Percentiles rank a stretch among this genome's conserved stretches.
These are phyloP conservation scores for Apostichopus leukothele DNA, from an alignment of 53 echinoderm and acorn worm genomes.

Conservation along the genomic window DNA sequence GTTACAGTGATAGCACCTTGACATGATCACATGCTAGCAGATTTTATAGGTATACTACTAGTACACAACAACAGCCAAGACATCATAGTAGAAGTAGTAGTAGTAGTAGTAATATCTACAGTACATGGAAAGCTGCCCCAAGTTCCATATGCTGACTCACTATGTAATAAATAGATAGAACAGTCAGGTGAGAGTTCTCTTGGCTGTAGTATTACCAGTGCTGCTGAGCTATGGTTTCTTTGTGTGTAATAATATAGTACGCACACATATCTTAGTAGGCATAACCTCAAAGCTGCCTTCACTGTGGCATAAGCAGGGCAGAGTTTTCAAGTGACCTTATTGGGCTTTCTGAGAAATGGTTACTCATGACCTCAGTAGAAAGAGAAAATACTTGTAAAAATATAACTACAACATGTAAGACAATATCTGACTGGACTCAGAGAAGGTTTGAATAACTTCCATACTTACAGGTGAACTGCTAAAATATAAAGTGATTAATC, in stretches of 20 bases:
- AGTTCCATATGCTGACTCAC: constrained; percentile 14
- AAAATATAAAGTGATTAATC: no score
- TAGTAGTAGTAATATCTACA: neutral
- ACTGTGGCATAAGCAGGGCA: neutral
- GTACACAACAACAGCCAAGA: no score
- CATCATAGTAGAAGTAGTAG: no score
- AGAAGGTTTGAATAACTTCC: no score
- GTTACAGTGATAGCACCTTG: neutral
- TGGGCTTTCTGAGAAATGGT: neutral
- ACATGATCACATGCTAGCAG: neutral
- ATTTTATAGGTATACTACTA: no score
- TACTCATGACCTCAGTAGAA: neutral
- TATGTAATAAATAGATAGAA: neutral
- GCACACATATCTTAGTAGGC: constrained; percentile 17
- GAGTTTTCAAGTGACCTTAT: neutral
- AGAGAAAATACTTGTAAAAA: neutral
- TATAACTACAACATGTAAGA: no score
- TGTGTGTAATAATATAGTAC: neutral
- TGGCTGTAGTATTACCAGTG: neutral
- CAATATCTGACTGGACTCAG: no score
- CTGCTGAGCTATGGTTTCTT: neutral
- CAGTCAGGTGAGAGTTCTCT: neutral
- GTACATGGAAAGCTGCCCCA: neutral
- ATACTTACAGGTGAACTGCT: no score
- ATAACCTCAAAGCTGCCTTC: neutral